Conservation (phyloP, 92 coral and sea anemone species). For the Siderastrea siderea region DNA sequence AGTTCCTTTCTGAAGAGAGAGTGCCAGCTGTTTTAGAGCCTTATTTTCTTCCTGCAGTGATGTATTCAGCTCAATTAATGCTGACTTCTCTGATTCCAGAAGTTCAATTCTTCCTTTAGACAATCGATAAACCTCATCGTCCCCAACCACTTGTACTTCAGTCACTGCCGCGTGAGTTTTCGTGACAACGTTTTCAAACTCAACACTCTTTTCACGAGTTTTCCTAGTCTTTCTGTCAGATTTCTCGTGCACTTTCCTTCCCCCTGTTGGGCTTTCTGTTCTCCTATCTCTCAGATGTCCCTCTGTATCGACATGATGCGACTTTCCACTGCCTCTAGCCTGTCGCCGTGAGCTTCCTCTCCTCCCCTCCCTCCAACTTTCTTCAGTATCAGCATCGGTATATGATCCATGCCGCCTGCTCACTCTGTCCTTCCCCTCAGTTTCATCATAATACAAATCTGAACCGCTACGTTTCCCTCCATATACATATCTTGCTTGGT, state of each 20-base stretch:
- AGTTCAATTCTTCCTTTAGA: conserved; percentile 72
- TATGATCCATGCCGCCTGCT: background rate
- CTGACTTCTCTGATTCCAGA: conserved; percentile 85
- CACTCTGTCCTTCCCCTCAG: conserved; percentile 2
- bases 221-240: conserved; percentile 18
- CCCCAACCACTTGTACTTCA: conserved; percentile 50
- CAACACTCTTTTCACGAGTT: conserved; percentile 22
- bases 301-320: background rate
- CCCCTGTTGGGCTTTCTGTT: background rate
- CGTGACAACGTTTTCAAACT: conserved; percentile 25
- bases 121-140: conserved; percentile 45
- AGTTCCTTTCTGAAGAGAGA: conserved; percentile 84
- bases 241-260: conserved; percentile 3
- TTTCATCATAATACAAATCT: background rate
- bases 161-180: conserved; percentile 26
- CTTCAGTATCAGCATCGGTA: background rate
- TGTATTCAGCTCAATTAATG: conserved; percentile 82
- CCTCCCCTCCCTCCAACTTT: background rate
- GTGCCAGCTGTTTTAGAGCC: conserved; percentile 87
- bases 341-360: background rate
- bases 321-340: background rate
- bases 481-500: background rate
- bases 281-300: background rate
- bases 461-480: background rate
- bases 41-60: conserved; percentile 91